Evolutionary conservation across 35 echinoderm and acorn worm species (phyloP).

Genomic region (Nesometra sesokonis): DNA sequence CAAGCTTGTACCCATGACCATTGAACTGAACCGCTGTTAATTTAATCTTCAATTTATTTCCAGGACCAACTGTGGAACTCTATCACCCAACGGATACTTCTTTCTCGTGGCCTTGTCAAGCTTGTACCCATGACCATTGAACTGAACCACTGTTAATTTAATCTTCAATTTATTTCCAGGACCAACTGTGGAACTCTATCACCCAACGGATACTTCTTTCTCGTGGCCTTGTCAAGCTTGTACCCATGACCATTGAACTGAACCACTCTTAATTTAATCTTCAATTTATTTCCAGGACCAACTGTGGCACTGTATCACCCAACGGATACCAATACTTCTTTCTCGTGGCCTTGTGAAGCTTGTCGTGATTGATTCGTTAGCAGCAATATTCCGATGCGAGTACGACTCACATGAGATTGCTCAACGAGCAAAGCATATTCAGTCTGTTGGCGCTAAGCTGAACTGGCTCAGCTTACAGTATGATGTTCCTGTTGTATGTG

Average conservation of each 20-base stretch:
- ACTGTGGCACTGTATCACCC: conserved; percentile 65
- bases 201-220: conserved; percentile 58
- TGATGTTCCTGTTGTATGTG: conserved; percentile 71
- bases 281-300: conserved; percentile 52
- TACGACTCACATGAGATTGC: conserved; percentile 54
- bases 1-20: too few species aligned
- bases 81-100: conserved; percentile 62
- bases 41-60: too few species aligned
- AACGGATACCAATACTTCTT: conserved; percentile 71
- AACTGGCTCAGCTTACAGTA: conserved; percentile 42
- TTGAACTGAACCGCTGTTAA: too few species aligned
- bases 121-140: too few species aligned
- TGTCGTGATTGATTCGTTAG: conserved; percentile 81
- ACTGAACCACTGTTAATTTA: too few species aligned
- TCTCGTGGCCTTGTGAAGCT: conserved; percentile 57
- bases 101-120: conserved; percentile 56
- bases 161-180: conserved; percentile 43
- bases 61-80: conserved; percentile 79
- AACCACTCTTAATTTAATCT: too few species aligned
- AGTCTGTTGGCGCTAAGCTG: conserved; percentile 57
- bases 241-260: too few species aligned
- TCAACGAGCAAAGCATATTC: conserved; percentile 54
- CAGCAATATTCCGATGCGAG: conserved; percentile 82
- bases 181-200: conserved; percentile 70
- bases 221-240: conserved; percentile 56